Base-by-base conservation (phyloP, 2,888 invertebrate species). In the Charanyca ferruginea region DNA sequence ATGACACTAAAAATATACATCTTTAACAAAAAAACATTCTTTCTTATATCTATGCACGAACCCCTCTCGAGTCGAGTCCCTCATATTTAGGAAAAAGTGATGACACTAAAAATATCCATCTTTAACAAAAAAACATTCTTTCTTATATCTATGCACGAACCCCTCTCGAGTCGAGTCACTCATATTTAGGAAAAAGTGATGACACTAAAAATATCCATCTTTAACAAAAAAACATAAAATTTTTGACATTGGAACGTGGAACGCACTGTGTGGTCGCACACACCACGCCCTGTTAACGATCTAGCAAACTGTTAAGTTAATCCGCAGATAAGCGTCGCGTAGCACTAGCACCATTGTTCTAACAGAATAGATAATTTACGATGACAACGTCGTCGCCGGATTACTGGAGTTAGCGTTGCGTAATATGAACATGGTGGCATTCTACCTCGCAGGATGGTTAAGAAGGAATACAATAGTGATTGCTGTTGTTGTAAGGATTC, bases 361-460 rank as follows among this genome's bases (percentile, higher is more conserved):
- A 85, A 87, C 85, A 85, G 87, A 89, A 89, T 89, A 87, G 87
- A 89, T 90, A 88, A 89, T 89, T 86, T 85, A 88, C 83, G 80
- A 41, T 78, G 87, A 84, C 87, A 82, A 72, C 82, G 73, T 65
- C 82, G 73, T 65, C 69, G 57, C 65, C 77, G 85, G 86, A 84
- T 89, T 89, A 89, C 80, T 66, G 64, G 42, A 45, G 71, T 67
- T 66, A 52, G 41, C 55, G 82, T 81, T 81, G 71, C 78, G 80
- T 77, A 83, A 83, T 65, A 52, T 52, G 77, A 80, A 60, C 73
- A 58, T 13, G 48, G 51, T 64, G 59, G 80, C 64, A 60, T 53
- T 67, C 64, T 66, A 58, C 62, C 64, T 28, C 22, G 47, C 48
- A 68, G 59, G 59, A 47, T 72, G 22, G 44, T 57, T 61, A 58